Percentiles rank a stretch among this genome's conserved stretches.
These are phyloP conservation scores for Ageneiosus marmoratus DNA, from an alignment of 2,113 vertebrate genomes.

Conservation along the genomic window DNA sequence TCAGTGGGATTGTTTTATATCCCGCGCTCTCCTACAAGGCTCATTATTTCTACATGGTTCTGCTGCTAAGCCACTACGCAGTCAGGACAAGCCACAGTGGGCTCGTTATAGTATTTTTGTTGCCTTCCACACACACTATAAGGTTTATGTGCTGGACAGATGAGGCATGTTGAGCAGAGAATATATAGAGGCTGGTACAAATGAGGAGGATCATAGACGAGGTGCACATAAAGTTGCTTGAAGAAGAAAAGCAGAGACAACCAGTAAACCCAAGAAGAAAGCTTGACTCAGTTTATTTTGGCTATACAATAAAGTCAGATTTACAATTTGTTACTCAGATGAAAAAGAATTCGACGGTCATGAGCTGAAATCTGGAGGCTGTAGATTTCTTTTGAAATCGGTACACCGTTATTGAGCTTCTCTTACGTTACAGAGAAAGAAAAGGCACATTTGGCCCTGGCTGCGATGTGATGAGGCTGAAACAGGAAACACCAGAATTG, in stretches of 20 bases:
- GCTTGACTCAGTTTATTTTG: not conserved
- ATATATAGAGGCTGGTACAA: not conserved
- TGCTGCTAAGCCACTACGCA: not conserved
- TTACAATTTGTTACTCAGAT: too few relatives aligned
- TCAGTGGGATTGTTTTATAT: not conserved
- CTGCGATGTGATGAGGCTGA: not conserved
- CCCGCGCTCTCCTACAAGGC: conserved; percentile 21
- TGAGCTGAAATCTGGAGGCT: not conserved
- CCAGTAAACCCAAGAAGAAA: not conserved
- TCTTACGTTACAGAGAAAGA: not conserved
- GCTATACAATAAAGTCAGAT: not conserved
- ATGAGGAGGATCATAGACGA: not conserved
- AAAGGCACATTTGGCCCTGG: conserved; percentile 12
- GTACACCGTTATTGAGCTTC: not conserved
- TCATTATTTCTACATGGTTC: conserved; percentile 39
- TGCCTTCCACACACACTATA: not conserved
- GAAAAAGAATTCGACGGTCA: not conserved
- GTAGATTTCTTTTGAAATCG: not conserved
- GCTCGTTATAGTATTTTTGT: not conserved
- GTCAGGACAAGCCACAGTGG: conserved; percentile 31
- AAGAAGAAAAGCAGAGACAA: not conserved
- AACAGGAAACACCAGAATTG: conserved; percentile 14
- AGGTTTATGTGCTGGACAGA: conserved; percentile 4
- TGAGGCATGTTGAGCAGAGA: not conserved
- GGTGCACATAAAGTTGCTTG: not conserved